Percentiles rank a stretch among this genome's conserved stretches.
Evolutionary conservation across 1,140 invertebrate genomes (phyloP).

Genomic region (Hylyphantes graminicola): DNA sequence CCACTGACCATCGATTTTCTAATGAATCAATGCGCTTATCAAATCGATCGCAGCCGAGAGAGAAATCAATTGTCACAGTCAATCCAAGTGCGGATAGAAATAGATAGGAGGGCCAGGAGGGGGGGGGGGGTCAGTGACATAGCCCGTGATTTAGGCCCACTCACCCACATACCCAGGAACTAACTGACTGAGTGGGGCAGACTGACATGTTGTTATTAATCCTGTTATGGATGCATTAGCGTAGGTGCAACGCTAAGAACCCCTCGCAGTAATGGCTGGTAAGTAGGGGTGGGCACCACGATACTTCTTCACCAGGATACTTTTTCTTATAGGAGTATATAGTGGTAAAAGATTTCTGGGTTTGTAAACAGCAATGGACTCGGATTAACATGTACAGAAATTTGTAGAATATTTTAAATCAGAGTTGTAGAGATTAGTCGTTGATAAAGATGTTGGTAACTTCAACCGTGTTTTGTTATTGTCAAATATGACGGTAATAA

Average conservation of each 20-base stretch:
- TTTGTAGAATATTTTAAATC: too few species aligned
- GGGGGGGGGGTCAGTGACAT: conserved; percentile 46
- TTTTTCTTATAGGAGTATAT: too few species aligned
- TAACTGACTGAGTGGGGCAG: neutral
- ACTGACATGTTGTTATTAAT: conserved; percentile 60
- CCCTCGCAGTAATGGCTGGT: conserved; percentile 6
- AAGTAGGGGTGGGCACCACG: too few species aligned
- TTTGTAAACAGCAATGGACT: too few species aligned
- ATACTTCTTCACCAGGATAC: too few species aligned
- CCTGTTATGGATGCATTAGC: conserved; percentile 60
- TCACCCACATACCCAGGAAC: conserved; percentile 19
- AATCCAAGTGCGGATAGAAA: conserved; percentile 52
- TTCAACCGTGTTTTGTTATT: too few species aligned
- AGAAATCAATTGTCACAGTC: conserved; percentile 60
- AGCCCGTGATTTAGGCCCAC: conserved; percentile 56
- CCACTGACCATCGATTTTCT: conserved; percentile 36
- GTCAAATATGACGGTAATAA: too few species aligned
- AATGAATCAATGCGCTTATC: conserved; percentile 57
- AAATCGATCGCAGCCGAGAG: conserved; percentile 41
- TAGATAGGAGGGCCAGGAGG: conserved; percentile 20
- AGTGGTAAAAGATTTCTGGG: too few species aligned
- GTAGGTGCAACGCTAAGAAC: conserved; percentile 56
- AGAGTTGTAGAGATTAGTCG: too few species aligned
- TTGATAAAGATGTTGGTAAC: too few species aligned
- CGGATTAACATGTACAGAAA: too few species aligned